These are phyloP conservation scores for Itoplectis maculator DNA, from an alignment of 2,888 invertebrate species.

Conservation along the genomic window DNA sequence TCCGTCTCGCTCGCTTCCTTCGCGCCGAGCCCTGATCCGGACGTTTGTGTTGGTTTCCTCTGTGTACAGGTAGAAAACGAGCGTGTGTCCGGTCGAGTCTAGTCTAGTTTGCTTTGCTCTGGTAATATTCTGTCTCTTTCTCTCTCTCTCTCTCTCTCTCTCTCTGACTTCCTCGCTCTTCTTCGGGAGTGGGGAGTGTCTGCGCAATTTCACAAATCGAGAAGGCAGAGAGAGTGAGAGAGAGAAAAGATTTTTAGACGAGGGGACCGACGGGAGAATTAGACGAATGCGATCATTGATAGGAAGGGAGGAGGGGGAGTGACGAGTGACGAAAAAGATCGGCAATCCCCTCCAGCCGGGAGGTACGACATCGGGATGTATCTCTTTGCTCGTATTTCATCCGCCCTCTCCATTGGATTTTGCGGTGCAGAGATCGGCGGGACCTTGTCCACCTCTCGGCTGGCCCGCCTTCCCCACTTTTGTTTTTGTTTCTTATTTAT, in stretches of 20 bases:
- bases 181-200: background rate
- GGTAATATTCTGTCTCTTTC: slow-evolving; percentile 41
- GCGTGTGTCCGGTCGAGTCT: background rate
- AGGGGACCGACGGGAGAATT: slow-evolving; percentile 4
- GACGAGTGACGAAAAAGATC: slow-evolving; percentile 20
- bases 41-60: background rate
- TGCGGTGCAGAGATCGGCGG: slow-evolving; percentile 36
- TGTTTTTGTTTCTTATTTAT: slow-evolving; percentile 35
- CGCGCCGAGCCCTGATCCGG: slow-evolving; percentile 21
- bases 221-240: background rate
- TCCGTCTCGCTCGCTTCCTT: slow-evolving; percentile 35
- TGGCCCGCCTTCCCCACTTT: slow-evolving; percentile 29
- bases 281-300: background rate
- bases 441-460: slow-evolving; percentile 41
- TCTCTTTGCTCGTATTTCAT: slow-evolving; percentile 32
- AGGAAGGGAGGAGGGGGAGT: background rate
- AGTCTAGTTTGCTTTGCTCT: slow-evolving; percentile 11
- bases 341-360: slow-evolving; percentile 12
- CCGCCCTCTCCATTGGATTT: slow-evolving; percentile 42
- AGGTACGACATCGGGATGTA: too few species aligned
- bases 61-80: slow-evolving; percentile 1
- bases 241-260: slow-evolving; percentile 3
- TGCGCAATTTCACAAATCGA: background rate
- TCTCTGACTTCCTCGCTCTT: slow-evolving; percentile 16
- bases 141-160: slow-evolving; percentile 19